phyloP scores from a whole-genome alignment of 2,888 invertebrate species.

The Mesoligia furuncula region DNA sequence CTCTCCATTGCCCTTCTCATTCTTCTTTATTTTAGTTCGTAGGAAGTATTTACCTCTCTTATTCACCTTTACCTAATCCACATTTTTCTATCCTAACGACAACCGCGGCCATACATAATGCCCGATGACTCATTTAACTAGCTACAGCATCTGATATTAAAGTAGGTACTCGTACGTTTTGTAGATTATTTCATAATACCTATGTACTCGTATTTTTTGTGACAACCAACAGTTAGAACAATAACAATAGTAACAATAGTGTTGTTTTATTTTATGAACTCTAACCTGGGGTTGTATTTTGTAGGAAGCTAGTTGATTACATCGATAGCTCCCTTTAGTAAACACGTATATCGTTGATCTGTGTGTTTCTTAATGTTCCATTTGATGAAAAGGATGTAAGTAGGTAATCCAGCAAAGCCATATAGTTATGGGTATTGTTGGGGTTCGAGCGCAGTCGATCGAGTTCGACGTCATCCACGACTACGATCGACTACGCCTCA shows the following conservation, averaged over 20 bases:
- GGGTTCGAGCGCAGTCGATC: no score
- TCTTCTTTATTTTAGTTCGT: not conserved
- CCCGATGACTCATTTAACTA: slow-evolving; percentile 30
- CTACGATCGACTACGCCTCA: no score
- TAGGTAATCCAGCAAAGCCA: no score
- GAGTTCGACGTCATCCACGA: no score
- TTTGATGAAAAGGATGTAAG: no score
- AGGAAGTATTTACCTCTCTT: not conserved
- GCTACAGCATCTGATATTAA: slow-evolving; percentile 4
- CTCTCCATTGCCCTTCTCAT: not conserved
- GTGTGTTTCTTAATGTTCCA: not conserved
- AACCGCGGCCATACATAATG: not conserved
- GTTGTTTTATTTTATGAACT: slow-evolving; percentile 39
- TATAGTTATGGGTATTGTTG: no score
- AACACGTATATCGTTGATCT: not conserved
- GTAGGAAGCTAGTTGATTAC: not conserved
- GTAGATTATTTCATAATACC: slow-evolving; percentile 8
- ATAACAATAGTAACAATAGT: slow-evolving; percentile 47
- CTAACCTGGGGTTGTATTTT: slow-evolving; percentile 6
- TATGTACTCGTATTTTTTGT: slow-evolving; percentile 7
- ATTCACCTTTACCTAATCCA: not conserved
- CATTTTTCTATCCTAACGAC: not conserved
- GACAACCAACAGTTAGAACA: slow-evolving; percentile 5
- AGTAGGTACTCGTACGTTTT: slow-evolving; percentile 12
- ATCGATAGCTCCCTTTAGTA: not conserved